A percentile compares a stretch with the other conserved stretches of the same genome.
phyloP scores from a whole-genome alignment of 2,888 invertebrate species.

The Tetrapedia diversipes region DNA sequence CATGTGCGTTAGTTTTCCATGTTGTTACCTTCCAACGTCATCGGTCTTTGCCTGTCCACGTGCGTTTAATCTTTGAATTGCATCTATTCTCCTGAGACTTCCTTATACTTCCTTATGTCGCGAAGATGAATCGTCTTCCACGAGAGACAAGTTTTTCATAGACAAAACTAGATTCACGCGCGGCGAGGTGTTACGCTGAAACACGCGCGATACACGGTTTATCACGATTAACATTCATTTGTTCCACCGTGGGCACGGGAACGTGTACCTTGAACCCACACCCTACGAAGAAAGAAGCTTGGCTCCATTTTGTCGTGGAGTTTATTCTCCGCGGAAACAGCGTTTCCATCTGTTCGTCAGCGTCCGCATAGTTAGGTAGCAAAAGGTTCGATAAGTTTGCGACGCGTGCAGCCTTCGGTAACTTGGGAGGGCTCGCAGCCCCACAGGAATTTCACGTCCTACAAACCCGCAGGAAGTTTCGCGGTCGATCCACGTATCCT shows the following conservation, averaged over 20 bases:
- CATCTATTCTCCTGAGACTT: slow-evolving; percentile 14
- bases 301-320: neutral
- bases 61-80: slow-evolving; percentile 48
- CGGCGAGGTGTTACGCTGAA: neutral
- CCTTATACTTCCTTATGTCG: neutral
- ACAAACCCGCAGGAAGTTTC: slow-evolving; percentile 58
- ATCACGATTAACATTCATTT: slow-evolving; percentile 20
- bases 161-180: neutral
- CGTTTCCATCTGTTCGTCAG: slow-evolving; percentile 22
- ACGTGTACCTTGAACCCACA: too few relatives aligned
- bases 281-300: too few relatives aligned
- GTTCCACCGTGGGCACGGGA: neutral
- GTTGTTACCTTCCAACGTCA: slow-evolving; percentile 14
- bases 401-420: slow-evolving; percentile 41
- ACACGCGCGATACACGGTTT: neutral
- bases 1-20: neutral
- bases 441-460: slow-evolving; percentile 54
- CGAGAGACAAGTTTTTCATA: slow-evolving; percentile 28
- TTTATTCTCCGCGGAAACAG: neutral
- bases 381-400: slow-evolving; percentile 38
- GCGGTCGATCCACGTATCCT: slow-evolving; percentile 58
- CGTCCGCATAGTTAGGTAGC: slow-evolving; percentile 29
- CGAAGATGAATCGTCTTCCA: slow-evolving; percentile 28
- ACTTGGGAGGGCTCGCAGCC: slow-evolving; percentile 36
- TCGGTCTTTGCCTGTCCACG: slow-evolving; percentile 49